Evolutionary conservation across 2,888 invertebrate species (phyloP), one percentile per base, ranked within the genome.

Genomic region (Drosophila eohydei): DNA sequence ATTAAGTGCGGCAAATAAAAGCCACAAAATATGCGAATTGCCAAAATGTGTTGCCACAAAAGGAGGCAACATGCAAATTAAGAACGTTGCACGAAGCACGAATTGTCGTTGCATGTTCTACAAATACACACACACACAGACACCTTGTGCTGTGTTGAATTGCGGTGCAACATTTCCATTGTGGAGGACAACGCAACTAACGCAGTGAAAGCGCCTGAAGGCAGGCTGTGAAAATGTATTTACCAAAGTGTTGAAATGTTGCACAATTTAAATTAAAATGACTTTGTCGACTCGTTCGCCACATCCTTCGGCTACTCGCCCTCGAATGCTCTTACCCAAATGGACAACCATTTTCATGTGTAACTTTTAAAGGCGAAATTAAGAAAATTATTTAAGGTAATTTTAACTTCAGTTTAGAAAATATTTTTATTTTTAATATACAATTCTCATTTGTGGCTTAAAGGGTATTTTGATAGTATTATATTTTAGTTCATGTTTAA

Each of bases 191-290:
- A 64, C 32, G 56, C 60, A 59, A 57, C 54, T 34, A 64, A 61
- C 40, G 44, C 48, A 54, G 62, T 56, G 67, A 54, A 67, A 80
- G 44, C 57, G 80, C 86, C 82, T 71, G 38, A 50, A 80, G 80
- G 67, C 58, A 60, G 56, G 32, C 74, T 79, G 52, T 54, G 73
- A 75, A 78, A 78, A 79, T 72, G 71, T 88, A 81, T 82, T 88
- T 81, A 82, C 78, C 68, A 74, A 85, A 88, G 82, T 87, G 90
- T 87, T 87, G 89, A 91, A 91, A 86, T 87, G 78, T 85, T 83
- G 78, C 82, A 78, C 77, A 91, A 90, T 76, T 90, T 90, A 78
- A 88, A 91, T 91, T 88, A 88, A 91, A 90, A 88, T 79, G 80
- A 84, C 83, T 91, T 90, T 78, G 76, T 71, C 71, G 76, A 88